Conservation (phyloP, 2,797 vertebrate genomes). For the Pampus argenteus region DNA sequence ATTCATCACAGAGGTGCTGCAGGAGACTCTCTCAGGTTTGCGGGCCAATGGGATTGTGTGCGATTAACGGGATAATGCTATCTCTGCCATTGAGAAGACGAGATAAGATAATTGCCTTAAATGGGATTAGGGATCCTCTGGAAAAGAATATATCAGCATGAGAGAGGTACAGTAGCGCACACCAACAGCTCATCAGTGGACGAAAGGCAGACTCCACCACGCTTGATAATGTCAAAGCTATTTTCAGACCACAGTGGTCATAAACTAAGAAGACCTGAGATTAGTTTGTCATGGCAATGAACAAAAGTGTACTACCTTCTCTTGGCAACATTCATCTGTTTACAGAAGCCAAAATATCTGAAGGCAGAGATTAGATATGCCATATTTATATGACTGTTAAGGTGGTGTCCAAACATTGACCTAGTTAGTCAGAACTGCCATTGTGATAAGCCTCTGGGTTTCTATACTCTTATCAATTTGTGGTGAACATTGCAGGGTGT, state of each 20-base stretch:
- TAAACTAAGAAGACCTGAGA: constrained; percentile 27
- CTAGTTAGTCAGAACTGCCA: constrained; percentile 61
- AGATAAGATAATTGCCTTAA: constrained; percentile 84
- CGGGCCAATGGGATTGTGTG: constrained; percentile 76
- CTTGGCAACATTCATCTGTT: constrained; percentile 35
- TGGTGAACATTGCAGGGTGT: constrained; percentile 69
- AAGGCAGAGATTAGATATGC: constrained; percentile 55
- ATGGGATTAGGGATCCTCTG: constrained; percentile 79
- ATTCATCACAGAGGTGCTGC: constrained; percentile 45
- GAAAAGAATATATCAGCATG: constrained; percentile 56
- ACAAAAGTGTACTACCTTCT: constrained; percentile 3
- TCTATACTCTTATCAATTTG: constrained; percentile 57
- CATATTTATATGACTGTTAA: constrained; percentile 50
- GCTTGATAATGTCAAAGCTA: constrained; percentile 58
- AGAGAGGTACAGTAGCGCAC: constrained; percentile 64
- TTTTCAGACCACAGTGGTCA: constrained; percentile 35
- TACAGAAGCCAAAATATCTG: constrained; percentile 37
- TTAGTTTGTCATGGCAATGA: constrained; percentile 33
- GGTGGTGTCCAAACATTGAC: constrained; percentile 61
- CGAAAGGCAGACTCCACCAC: constrained; percentile 65
- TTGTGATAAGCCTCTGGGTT: constrained; percentile 54
- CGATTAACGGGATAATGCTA: constrained; percentile 81
- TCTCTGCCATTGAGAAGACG: constrained; percentile 75
- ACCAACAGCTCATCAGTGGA: constrained; percentile 47
- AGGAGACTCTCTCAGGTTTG: constrained; percentile 63